Percentiles rank a stretch among this genome's conserved stretches.
phyloP scores from a whole-genome alignment of 2,797 vertebrate species.

The Phrynocephalus forsythii region DNA sequence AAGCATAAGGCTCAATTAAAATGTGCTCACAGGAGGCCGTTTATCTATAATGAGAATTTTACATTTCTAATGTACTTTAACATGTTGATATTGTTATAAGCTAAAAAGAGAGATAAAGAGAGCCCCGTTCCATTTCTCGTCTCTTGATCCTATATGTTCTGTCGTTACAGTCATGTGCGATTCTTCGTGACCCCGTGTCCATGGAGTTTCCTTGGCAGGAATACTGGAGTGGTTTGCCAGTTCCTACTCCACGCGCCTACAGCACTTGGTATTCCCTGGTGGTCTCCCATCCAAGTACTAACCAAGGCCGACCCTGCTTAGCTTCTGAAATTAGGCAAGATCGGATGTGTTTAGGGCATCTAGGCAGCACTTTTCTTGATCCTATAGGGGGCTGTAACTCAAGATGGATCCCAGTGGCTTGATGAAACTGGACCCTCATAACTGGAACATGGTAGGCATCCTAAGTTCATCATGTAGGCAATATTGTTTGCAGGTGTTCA shows the following conservation, averaged over 20 bases:
- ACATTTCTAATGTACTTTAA: constrained; percentile 27
- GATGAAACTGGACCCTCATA: neutral
- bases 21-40: constrained; percentile 40
- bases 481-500: neutral
- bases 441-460: neutral
- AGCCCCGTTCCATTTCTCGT: neutral
- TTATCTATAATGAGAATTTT: constrained; percentile 38
- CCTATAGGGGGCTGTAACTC: neutral
- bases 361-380: neutral
- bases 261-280: too few relatives aligned
- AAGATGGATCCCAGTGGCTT: too few relatives aligned
- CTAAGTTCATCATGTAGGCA: neutral
- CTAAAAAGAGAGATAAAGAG: neutral
- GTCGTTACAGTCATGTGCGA: too few relatives aligned
- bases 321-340: too few relatives aligned
- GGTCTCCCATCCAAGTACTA: too few relatives aligned
- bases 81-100: constrained; percentile 27
- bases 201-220: too few relatives aligned
- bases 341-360: too few relatives aligned
- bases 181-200: too few relatives aligned
- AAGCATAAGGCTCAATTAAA: constrained; percentile 62
- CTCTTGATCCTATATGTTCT: neutral
- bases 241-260: too few relatives aligned
- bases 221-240: too few relatives aligned
- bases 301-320: too few relatives aligned